Evolutionary conservation across 2,797 vertebrate species (phyloP), one percentile per base, ranked within the genome.

Genomic region (Austrolebias charrua): DNA sequence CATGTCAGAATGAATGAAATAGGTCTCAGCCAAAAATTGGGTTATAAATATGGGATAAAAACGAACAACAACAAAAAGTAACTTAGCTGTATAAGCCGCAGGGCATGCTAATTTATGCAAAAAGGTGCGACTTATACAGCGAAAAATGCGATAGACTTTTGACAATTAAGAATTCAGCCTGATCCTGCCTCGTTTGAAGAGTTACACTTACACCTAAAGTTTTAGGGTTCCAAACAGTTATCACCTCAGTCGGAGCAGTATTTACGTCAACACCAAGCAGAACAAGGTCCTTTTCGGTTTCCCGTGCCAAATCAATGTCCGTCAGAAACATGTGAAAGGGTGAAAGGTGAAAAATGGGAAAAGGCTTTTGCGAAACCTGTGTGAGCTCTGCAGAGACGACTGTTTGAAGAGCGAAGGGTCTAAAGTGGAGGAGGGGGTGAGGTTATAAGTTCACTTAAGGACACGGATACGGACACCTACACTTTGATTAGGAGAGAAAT

Each of bases 241-340:
- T 68, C 60, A 55, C 76, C 47, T 61, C 42, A 46, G 71, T 59
- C 68, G 66, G 76, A 79, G 11, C 47, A 55, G 57, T 42, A 31
- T 66, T 40, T 28, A 48, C 38, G 46, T 62, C 63, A 63, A 70
- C 46, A 68, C 53, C 51, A 50, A 62, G 68, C 49, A 83, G 83
- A 75, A 73, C 77, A 86, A 85, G 86, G 74, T 87, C 87, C 78
- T 75, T 62, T 87, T 76, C 81, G 75, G 61, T 58, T 38, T 52
- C 47, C 52, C 45, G 75, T 81, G 81, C 79, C 81, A 84, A 83
- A 81, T 74, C 80, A 85, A 82, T 64, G 76, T 83, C 79, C 28
- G 72, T 63, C 55, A 58, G 71, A 78, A 63, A 40, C 63, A 70
- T 52, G 49, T 62, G 60, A 81, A 76, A 12, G 68, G 61, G 78